Evolutionary conservation across 1,140 invertebrate genomes (phyloP).

Genomic region (Hormaphis cornu): DNA sequence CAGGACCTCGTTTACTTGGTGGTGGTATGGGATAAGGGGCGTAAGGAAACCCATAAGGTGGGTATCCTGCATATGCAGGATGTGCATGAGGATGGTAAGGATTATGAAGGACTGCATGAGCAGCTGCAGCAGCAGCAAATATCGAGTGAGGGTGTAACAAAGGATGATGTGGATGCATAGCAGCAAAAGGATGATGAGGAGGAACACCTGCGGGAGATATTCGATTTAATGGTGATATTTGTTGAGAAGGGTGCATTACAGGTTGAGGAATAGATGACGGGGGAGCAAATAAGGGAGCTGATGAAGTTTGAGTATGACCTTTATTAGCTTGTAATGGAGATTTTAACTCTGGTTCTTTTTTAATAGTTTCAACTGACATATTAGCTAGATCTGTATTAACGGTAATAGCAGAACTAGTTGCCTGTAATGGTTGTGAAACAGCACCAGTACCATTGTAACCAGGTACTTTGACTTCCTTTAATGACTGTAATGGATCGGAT

Average conservation of each 20-base stretch:
- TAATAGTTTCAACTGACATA: conserved; percentile 57
- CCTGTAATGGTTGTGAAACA: conserved; percentile 40
- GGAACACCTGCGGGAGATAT: conserved; percentile 51
- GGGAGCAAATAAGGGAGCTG: conserved; percentile 39
- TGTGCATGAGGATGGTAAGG: conserved; percentile 50
- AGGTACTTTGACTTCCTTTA: conserved; percentile 71
- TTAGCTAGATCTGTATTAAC: conserved; percentile 30
- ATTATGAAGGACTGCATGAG: conserved; percentile 44
- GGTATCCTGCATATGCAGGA: conserved; percentile 58
- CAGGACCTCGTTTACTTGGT: conserved; percentile 48
- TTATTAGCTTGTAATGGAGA: conserved; percentile 10
- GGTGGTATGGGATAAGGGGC: conserved; percentile 59
- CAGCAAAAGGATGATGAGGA: conserved; percentile 52
- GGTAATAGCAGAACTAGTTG: conserved; percentile 35
- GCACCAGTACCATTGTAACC: conserved; percentile 48
- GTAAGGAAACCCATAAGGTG: conserved; percentile 59
- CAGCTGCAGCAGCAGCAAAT: conserved; percentile 52
- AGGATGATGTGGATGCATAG: conserved; percentile 59
- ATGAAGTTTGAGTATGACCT: conserved; percentile 22
- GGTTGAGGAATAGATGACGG: conserved; percentile 58
- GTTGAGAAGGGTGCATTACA: conserved; percentile 58
- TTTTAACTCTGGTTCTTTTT: conserved; percentile 56
- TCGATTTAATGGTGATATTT: conserved; percentile 48
- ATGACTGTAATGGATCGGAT: conserved; percentile 61
- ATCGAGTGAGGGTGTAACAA: conserved; percentile 57